A percentile compares a stretch with the other conserved stretches of the same genome.
Conservation (phyloP, 2,888 invertebrate species). For the Tipula unca region DNA sequence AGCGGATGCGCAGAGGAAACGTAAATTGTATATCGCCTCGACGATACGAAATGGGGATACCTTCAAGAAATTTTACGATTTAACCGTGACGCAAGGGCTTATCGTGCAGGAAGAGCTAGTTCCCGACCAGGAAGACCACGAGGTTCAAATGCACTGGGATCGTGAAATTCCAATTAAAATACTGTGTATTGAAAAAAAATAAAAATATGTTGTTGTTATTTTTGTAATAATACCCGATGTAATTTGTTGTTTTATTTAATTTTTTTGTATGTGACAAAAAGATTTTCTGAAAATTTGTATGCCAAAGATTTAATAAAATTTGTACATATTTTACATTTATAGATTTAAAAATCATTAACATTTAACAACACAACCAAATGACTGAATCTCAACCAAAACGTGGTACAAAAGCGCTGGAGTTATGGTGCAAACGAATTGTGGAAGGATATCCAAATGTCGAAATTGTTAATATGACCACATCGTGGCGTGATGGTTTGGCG, state of each 20-base stretch:
- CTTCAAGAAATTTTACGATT: constrained; percentile 49
- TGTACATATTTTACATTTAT: background rate
- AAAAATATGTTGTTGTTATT: background rate
- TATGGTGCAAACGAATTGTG: constrained; percentile 86
- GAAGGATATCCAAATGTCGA: constrained; percentile 85
- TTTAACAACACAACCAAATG: constrained; percentile 44
- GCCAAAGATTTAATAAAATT: background rate
- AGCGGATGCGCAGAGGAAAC: constrained; percentile 30
- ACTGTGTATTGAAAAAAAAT: background rate
- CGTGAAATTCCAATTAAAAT: background rate
- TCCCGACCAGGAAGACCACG: background rate
- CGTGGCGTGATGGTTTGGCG: constrained; percentile 90
- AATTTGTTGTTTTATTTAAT: background rate
- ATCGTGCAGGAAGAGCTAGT: background rate
- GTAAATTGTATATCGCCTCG: constrained; percentile 47
- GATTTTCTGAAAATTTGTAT: background rate
- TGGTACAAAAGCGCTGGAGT: constrained; percentile 83
- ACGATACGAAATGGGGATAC: constrained; percentile 54
- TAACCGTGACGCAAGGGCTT: background rate
- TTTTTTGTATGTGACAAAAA: background rate
- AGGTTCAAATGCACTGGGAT: background rate
- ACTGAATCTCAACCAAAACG: constrained; percentile 54
- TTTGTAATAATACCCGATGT: background rate
- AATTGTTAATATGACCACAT: constrained; percentile 90
- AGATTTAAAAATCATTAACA: background rate